A percentile compares a stretch with the other conserved stretches of the same genome.
Conservation (phyloP, 2,888 invertebrate species). For the Rhamphomyia laevipes region DNA sequence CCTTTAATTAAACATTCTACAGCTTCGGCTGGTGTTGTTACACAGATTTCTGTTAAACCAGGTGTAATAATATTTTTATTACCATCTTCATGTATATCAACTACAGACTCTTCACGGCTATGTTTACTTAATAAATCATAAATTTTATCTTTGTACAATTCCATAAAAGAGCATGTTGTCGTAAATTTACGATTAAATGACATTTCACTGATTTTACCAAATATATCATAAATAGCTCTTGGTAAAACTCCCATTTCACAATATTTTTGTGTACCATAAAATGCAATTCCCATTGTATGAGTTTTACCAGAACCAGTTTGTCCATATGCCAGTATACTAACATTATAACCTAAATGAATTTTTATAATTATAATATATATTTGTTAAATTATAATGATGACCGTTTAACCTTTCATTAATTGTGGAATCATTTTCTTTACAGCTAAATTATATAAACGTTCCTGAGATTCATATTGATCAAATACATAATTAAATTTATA, state of each 20-base stretch:
- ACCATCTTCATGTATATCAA: constrained; percentile 72
- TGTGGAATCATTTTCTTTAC: constrained; percentile 59
- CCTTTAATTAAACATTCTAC: constrained; percentile 57
- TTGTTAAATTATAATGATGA: no score
- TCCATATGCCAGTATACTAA: constrained; percentile 88
- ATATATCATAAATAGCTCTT: constrained; percentile 71
- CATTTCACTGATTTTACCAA: constrained; percentile 44
- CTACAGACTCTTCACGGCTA: constrained; percentile 53
- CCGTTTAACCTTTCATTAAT: constrained; percentile 67
- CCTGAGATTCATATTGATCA: constrained; percentile 54
- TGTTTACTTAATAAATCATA: constrained; percentile 67
- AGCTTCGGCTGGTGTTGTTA: constrained; percentile 51
- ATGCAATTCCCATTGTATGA: constrained; percentile 81
- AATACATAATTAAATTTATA: constrained; percentile 82
- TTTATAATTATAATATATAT: neutral
- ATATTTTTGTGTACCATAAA: constrained; percentile 47
- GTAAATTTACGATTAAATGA: constrained; percentile 47
- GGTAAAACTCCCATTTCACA: constrained; percentile 76
- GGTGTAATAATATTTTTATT: constrained; percentile 50
- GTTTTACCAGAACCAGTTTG: constrained; percentile 92
- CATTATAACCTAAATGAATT: constrained; percentile 62
- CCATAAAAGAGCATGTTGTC: constrained; percentile 73
- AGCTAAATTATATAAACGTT: constrained; percentile 58
- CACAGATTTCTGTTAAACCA: constrained; percentile 49
- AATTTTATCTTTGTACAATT: constrained; percentile 80